Percentiles rank a stretch among this genome's conserved stretches.
phyloP scores from a whole-genome alignment of 53 echinoderm and acorn worm genomes.

The Glandiceps talaboti region DNA sequence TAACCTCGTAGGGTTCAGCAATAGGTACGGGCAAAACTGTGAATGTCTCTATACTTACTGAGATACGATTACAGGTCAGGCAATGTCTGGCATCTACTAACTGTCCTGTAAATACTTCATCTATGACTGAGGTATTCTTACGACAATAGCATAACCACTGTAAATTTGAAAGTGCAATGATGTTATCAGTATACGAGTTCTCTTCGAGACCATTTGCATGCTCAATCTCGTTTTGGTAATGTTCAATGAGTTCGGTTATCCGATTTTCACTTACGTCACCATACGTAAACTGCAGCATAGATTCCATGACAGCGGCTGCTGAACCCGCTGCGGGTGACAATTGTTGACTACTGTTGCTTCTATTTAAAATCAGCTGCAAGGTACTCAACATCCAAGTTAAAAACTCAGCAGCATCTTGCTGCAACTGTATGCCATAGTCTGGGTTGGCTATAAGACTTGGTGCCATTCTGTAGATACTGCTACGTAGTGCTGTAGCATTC shows the following conservation, averaged over 20 bases:
- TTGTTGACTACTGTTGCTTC: not conserved
- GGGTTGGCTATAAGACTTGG: slow-evolving; percentile 20
- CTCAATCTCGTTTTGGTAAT: not conserved
- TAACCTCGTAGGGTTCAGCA: slow-evolving; percentile 8
- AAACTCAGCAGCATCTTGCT: slow-evolving; percentile 40
- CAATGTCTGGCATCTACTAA: slow-evolving; percentile 21
- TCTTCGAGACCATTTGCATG: slow-evolving; percentile 7
- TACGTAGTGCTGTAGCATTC: slow-evolving; percentile 17
- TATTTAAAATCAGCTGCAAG: slow-evolving; percentile 10
- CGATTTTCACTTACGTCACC: not conserved
- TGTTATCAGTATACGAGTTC: slow-evolving; percentile 10
- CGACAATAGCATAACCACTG: slow-evolving; percentile 18
- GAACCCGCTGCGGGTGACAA: not conserved
- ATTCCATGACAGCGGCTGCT: not conserved
- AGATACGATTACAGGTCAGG: slow-evolving; percentile 6
- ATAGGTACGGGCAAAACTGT: slow-evolving; percentile 24
- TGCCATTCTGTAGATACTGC: slow-evolving; percentile 11
- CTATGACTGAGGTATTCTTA: slow-evolving; percentile 11
- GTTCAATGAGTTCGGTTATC: not conserved
- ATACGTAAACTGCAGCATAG: not conserved
- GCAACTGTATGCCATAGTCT: slow-evolving; percentile 8
- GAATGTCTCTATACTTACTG: slow-evolving; percentile 29
- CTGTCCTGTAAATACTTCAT: slow-evolving; percentile 27
- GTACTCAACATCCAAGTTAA: slow-evolving; percentile 25
- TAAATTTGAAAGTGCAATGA: slow-evolving; percentile 16